phyloP scores from a whole-genome alignment of 2,797 vertebrate species.

The Crenuchus spilurus region DNA sequence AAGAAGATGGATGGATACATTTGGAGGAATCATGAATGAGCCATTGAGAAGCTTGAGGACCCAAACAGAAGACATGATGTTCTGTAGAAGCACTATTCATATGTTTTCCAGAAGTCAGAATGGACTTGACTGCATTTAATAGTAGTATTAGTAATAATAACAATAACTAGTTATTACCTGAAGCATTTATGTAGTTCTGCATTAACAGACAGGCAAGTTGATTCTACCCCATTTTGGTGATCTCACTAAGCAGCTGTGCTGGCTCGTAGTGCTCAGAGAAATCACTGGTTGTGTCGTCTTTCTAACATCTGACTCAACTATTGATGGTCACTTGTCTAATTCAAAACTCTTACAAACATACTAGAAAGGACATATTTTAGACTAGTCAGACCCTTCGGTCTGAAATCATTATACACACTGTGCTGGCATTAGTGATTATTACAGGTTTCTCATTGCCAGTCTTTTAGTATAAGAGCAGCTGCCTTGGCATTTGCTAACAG shows the following conservation, averaged over 20 bases:
- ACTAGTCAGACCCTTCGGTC: slow-evolving; percentile 6
- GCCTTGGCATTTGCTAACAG: slow-evolving; percentile 14
- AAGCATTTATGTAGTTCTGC: neutral
- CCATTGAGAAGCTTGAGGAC: no score
- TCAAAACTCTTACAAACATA: neutral
- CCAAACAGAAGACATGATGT: no score
- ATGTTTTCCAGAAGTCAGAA: no score
- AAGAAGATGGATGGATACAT: no score
- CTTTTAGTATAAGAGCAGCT: slow-evolving; percentile 30
- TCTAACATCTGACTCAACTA: slow-evolving; percentile 18
- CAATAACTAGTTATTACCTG: neutral
- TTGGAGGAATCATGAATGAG: no score
- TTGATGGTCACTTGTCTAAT: slow-evolving; percentile 7
- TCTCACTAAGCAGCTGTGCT: slow-evolving; percentile 39
- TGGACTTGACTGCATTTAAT: no score
- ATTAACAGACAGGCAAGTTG: no score
- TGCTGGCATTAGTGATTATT: neutral
- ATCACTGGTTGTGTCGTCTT: slow-evolving; percentile 11
- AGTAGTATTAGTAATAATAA: no score
- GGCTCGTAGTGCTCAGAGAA: neutral
- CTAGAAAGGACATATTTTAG: neutral
- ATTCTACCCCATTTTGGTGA: neutral
- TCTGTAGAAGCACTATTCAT: no score
- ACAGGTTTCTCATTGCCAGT: slow-evolving; percentile 10
- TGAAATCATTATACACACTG: neutral